phyloP scores from a whole-genome alignment of 2,888 invertebrate genomes.

The Meliscaeva auricollis region DNA sequence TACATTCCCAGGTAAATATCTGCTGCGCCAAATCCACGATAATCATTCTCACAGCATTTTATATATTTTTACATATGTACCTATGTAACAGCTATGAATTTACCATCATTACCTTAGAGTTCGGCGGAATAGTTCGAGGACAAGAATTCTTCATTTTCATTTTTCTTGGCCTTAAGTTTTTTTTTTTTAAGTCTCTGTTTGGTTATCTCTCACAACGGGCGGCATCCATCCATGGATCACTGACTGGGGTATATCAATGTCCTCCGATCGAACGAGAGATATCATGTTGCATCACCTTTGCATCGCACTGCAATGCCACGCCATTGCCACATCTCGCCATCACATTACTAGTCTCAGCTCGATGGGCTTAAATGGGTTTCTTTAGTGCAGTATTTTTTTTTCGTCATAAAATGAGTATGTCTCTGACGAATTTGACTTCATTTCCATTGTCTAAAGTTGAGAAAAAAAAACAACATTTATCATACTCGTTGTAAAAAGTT shows the following conservation, averaged over 20 bases:
- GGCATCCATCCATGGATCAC: slow-evolving; percentile 66
- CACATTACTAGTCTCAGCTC: slow-evolving; percentile 4
- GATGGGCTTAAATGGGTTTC: too few species aligned
- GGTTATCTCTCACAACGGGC: slow-evolving; percentile 71
- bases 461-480: too few species aligned
- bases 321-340: background rate
- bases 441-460: slow-evolving; percentile 44
- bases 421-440: slow-evolving; percentile 63
- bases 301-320: slow-evolving; percentile 11
- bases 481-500: too few species aligned
- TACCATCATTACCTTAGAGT: slow-evolving; percentile 42
- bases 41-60: slow-evolving; percentile 41
- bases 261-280: slow-evolving; percentile 65
- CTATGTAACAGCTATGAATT: background rate
- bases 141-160: slow-evolving; percentile 62
- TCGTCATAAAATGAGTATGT: slow-evolving; percentile 34
- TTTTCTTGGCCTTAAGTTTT: slow-evolving; percentile 28
- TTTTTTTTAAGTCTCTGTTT: slow-evolving; percentile 41
- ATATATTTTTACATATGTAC: background rate
- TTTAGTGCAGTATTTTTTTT: slow-evolving; percentile 8
- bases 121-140: slow-evolving; percentile 73
- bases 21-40: slow-evolving; percentile 32
- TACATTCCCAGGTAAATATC: slow-evolving; percentile 41
- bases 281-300: slow-evolving; percentile 68
- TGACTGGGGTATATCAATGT: slow-evolving; percentile 71